phyloP scores from a whole-genome alignment of 2,888 invertebrate genomes.

The Adela reaumurella region DNA sequence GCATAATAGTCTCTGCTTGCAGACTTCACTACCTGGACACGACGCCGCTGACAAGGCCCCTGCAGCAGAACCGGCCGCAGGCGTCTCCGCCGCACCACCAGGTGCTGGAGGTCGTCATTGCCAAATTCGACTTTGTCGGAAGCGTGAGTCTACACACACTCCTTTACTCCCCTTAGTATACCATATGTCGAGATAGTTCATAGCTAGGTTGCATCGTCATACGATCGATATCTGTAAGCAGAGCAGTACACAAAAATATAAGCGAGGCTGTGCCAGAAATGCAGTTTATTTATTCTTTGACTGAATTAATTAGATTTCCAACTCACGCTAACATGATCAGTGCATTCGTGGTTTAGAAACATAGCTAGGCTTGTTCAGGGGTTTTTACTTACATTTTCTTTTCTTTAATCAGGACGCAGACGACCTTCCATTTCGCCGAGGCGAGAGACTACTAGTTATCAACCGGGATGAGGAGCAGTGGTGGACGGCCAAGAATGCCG shows the following conservation, averaged over 20 bases:
- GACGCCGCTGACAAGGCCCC: constrained; percentile 81
- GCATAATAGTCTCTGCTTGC: not conserved
- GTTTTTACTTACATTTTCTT: too few species aligned
- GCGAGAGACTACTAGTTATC: constrained; percentile 88
- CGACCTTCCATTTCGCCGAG: constrained; percentile 92
- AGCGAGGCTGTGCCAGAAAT: too few species aligned
- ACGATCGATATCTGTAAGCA: too few species aligned
- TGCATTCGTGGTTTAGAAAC: too few species aligned
- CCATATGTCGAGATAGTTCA: too few species aligned
- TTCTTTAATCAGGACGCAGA: constrained; percentile 94
- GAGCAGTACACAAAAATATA: too few species aligned
- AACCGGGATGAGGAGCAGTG: constrained; percentile 97
- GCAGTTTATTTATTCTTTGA: too few species aligned
- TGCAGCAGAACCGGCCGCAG: constrained; percentile 38
- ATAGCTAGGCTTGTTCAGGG: too few species aligned
- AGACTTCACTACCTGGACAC: constrained; percentile 90
- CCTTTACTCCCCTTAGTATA: too few species aligned
- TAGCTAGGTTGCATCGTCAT: too few species aligned
- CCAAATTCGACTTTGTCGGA: constrained; percentile 92
- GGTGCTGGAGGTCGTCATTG: constrained; percentile 76
- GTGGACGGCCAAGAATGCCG: constrained; percentile 94
- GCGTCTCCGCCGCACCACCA: constrained; percentile 19
- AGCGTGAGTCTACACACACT: constrained; percentile 72
- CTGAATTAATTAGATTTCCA: too few species aligned
- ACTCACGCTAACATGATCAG: too few species aligned